Percentiles rank a stretch among this genome's conserved stretches.
Evolutionary conservation across 2,888 invertebrate genomes (phyloP).

Genomic region (Mylabris sibirica): DNA sequence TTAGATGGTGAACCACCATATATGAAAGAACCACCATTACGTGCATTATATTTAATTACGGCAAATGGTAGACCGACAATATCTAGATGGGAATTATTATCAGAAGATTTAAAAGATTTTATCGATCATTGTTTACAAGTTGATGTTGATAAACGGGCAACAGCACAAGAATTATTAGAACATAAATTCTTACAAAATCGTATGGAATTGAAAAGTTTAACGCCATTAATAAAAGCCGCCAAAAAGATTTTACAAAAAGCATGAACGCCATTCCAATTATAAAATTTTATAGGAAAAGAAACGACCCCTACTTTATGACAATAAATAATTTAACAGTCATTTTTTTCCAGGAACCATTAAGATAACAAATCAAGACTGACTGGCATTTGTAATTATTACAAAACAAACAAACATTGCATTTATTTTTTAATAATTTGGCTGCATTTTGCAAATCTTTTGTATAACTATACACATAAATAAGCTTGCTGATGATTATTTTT

Average conservation of each 20-base stretch:
- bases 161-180: constrained; percentile 77
- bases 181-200: constrained; percentile 83
- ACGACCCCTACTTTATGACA: background rate
- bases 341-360: background rate
- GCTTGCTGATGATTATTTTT: background rate
- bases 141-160: constrained; percentile 79
- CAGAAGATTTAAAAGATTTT: constrained; percentile 80
- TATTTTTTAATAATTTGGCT: constrained; percentile 17
- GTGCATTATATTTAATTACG: constrained; percentile 94
- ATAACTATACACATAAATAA: background rate
- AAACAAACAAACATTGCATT: constrained; percentile 19
- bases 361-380: constrained; percentile 20
- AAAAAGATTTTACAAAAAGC: constrained; percentile 81
- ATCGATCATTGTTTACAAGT: constrained; percentile 89
- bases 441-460: constrained; percentile 1
- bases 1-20: constrained; percentile 98
- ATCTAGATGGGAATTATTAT: constrained; percentile 81
- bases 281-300: background rate
- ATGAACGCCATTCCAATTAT: constrained; percentile 30
- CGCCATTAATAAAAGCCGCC: constrained; percentile 91
- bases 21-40: constrained; percentile 89
- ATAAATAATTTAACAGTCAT: background rate
- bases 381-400: constrained; percentile 26
- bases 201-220: constrained; percentile 81
- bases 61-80: constrained; percentile 94